These are phyloP conservation scores for Sarcophaga subvicina DNA, from an alignment of 2,888 invertebrate genomes.

Conservation along the genomic window DNA sequence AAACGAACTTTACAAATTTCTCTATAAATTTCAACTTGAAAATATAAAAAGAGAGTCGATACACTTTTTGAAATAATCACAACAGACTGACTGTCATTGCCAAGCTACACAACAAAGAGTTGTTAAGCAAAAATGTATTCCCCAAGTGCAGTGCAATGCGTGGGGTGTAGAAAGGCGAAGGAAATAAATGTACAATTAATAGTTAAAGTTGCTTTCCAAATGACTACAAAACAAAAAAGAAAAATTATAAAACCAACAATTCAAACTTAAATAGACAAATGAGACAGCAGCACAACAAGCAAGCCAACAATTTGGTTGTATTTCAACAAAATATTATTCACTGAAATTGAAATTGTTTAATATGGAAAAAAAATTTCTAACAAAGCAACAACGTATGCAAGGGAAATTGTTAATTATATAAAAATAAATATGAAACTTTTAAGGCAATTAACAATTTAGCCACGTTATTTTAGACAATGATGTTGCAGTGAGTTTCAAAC, in stretches of 20 bases:
- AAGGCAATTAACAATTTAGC: slow-evolving; percentile 2
- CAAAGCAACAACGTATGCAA: slow-evolving; percentile 6
- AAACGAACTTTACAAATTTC: slow-evolving; percentile 39
- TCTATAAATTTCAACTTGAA: neutral
- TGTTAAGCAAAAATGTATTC: neutral
- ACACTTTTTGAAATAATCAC: slow-evolving; percentile 8
- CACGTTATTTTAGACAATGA: slow-evolving; percentile 6
- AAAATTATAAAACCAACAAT: slow-evolving; percentile 30
- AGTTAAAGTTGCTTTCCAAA: slow-evolving; percentile 26
- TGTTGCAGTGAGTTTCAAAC: slow-evolving; percentile 9
- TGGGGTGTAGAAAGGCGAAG: neutral
- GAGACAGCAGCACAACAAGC: neutral
- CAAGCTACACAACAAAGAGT: neutral
- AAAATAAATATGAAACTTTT: no score
- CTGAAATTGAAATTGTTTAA: no score
- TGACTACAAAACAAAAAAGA: slow-evolving; percentile 16
- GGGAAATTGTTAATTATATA: neutral
- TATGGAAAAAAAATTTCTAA: neutral
- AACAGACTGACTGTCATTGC: slow-evolving; percentile 16
- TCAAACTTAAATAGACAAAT: neutral
- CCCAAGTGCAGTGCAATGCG: neutral
- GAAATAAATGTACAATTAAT: slow-evolving; percentile 27
- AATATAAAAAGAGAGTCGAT: neutral
- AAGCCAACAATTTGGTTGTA: no score
- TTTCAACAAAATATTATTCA: neutral